These are phyloP conservation scores for Apotomis capreana DNA, from an alignment of 2,888 invertebrate genomes.

Conservation along the genomic window DNA sequence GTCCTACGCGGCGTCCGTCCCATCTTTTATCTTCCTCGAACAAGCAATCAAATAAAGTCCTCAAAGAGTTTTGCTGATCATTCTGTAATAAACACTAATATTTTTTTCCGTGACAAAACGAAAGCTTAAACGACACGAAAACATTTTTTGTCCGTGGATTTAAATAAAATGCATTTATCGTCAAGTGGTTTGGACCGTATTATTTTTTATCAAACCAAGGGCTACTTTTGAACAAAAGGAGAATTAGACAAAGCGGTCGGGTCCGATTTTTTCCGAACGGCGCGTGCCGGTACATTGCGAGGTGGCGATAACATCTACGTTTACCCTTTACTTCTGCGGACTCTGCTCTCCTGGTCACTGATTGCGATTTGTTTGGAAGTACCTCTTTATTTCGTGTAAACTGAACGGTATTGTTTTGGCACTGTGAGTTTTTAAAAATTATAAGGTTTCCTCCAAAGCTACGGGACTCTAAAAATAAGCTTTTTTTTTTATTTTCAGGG, in stretches of 20 bases:
- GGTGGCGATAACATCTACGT: conserved; percentile 55
- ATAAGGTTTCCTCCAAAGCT: background rate
- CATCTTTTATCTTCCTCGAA: too few species aligned
- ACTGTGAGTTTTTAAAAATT: background rate
- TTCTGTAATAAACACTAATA: too few species aligned
- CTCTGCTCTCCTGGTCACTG: conserved; percentile 23
- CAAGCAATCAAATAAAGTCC: too few species aligned
- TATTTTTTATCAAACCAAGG: conserved; percentile 52
- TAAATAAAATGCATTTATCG: conserved; percentile 31
- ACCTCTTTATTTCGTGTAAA: background rate
- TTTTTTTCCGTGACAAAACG: background rate
- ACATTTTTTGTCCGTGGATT: background rate
- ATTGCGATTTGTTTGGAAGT: conserved; percentile 9
- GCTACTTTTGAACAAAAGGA: conserved; percentile 57
- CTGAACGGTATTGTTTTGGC: background rate
- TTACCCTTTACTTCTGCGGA: conserved; percentile 56
- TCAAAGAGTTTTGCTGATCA: too few species aligned
- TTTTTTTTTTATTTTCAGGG: too few species aligned
- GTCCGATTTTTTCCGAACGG: conserved; percentile 53
- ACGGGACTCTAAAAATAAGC: too few species aligned
- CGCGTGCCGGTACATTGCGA: conserved; percentile 56
- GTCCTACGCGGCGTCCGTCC: too few species aligned
- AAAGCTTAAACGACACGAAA: background rate
- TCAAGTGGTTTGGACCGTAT: conserved; percentile 37
- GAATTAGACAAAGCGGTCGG: conserved; percentile 59